phyloP scores from a whole-genome alignment of 2,797 vertebrate genomes.

The Lepidocolaptes lacrymiger region DNA sequence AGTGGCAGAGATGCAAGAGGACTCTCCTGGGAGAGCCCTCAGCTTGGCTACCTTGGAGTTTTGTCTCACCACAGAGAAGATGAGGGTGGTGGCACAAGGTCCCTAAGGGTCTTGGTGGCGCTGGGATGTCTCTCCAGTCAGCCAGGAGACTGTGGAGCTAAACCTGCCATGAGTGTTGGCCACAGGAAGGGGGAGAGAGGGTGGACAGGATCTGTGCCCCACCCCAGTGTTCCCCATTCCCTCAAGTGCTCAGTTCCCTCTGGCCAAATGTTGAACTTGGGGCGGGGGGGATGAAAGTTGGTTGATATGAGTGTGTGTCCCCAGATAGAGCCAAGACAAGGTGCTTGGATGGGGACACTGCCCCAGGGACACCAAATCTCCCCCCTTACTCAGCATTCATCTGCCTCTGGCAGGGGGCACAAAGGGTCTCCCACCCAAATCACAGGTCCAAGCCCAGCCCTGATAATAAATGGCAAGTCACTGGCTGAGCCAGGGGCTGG shows the following conservation, averaged over 20 bases:
- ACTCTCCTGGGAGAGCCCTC: fast-evolving
- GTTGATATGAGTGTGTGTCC: fast-evolving
- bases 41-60: background rate
- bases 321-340: background rate
- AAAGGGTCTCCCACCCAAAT: background rate
- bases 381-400: background rate
- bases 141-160: background rate
- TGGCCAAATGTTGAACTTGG: fast-evolving
- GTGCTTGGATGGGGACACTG: fast-evolving
- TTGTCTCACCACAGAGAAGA: background rate
- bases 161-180: background rate
- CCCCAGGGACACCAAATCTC: background rate
- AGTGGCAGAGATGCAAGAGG: background rate
- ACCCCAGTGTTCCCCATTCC: fast-evolving
- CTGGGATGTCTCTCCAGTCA: background rate
- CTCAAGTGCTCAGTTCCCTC: background rate
- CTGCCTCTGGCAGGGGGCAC: background rate
- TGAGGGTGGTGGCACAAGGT: background rate
- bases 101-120: background rate
- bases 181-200: fast-evolving
- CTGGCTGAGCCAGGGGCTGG: background rate
- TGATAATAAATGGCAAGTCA: fast-evolving
- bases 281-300: background rate
- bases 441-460: background rate
- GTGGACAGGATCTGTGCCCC: background rate